phyloP scores from a whole-genome alignment of 2,113 vertebrate genomes.

The Sebastes fasciatus region DNA sequence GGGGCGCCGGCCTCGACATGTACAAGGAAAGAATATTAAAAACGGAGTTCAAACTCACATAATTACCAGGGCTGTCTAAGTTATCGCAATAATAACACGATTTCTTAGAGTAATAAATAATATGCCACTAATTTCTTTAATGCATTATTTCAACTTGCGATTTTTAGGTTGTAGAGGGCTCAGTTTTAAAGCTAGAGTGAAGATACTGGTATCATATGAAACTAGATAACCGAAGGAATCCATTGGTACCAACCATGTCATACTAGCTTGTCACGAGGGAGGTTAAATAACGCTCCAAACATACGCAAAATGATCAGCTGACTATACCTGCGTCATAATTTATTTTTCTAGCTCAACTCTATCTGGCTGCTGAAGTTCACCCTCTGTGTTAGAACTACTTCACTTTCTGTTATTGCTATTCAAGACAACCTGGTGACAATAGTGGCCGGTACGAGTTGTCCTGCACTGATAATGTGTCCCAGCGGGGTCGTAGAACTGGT shows the following conservation, averaged over 20 bases:
- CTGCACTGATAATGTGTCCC: slow-evolving; percentile 45
- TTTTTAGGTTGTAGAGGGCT: too few relatives aligned
- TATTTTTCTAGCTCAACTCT: not conserved
- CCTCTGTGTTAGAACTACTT: not conserved
- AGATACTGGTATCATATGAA: too few relatives aligned
- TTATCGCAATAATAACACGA: too few relatives aligned
- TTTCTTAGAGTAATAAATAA: too few relatives aligned
- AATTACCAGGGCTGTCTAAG: not conserved
- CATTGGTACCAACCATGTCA: too few relatives aligned
- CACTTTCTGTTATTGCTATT: slow-evolving; percentile 27
- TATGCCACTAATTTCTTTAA: too few relatives aligned
- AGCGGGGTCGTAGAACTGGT: slow-evolving; percentile 21
- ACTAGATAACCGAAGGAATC: too few relatives aligned
- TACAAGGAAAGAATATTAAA: not conserved
- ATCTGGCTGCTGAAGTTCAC: not conserved
- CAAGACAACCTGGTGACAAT: slow-evolving; percentile 35
- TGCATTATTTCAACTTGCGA: too few relatives aligned
- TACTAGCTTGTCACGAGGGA: too few relatives aligned
- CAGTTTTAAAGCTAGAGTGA: too few relatives aligned
- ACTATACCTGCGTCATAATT: not conserved
- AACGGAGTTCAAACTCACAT: not conserved
- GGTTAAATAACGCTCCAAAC: too few relatives aligned
- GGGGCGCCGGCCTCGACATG: not conserved
- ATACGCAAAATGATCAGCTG: not conserved
- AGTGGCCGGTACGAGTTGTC: slow-evolving; percentile 2